Conservation (phyloP, 2,888 invertebrate species). For the Troides helena region DNA sequence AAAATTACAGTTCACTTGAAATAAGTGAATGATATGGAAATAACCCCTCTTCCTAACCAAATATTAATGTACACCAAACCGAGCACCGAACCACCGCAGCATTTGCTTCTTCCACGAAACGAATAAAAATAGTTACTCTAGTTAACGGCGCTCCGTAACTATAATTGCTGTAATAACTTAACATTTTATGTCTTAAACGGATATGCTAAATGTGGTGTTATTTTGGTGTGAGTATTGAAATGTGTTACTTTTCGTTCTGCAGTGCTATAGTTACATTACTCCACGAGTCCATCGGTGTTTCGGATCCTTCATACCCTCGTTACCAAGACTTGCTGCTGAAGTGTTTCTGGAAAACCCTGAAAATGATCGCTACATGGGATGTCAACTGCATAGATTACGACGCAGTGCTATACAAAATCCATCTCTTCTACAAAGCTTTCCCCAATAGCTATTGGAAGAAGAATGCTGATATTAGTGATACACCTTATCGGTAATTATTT, state of each 20-base stretch:
- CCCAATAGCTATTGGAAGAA: constrained; percentile 94
- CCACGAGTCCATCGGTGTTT: constrained; percentile 89
- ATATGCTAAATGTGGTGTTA: neutral
- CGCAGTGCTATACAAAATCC: constrained; percentile 89
- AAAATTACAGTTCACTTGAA: too few species aligned
- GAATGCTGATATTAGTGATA: constrained; percentile 86
- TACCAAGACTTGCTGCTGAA: constrained; percentile 93
- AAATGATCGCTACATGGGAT: constrained; percentile 90
- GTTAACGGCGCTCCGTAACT: too few species aligned
- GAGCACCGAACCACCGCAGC: too few species aligned
- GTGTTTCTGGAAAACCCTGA: constrained; percentile 96
- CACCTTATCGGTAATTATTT: constrained; percentile 83
- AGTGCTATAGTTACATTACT: constrained; percentile 93
- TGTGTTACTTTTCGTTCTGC: constrained; percentile 40
- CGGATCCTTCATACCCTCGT: constrained; percentile 81
- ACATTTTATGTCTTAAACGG: too few species aligned
- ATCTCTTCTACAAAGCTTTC: constrained; percentile 92
- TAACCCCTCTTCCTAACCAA: too few species aligned
- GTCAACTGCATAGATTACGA: constrained; percentile 87
- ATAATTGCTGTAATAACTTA: too few species aligned
- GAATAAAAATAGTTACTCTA: too few species aligned
- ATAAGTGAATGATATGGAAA: too few species aligned
- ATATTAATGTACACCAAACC: too few species aligned
- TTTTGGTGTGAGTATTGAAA: neutral
- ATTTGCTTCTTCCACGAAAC: too few species aligned